A percentile compares a stretch with the other conserved stretches of the same genome.
These are phyloP conservation scores for Novumbra hubbsi DNA, from an alignment of 2,797 vertebrate species.

Conservation along the genomic window DNA sequence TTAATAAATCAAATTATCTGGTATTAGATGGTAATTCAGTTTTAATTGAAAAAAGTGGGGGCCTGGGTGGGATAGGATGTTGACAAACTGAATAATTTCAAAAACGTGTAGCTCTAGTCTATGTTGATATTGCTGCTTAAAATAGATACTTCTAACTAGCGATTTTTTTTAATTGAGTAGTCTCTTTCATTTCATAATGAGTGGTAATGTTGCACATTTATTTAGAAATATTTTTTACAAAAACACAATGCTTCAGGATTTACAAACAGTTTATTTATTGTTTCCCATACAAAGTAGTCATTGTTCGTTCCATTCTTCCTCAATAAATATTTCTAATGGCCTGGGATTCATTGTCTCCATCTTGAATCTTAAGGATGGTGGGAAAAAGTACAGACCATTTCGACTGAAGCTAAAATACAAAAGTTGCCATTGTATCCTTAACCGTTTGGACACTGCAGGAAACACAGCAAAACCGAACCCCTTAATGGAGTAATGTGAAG, in stretches of 20 bases:
- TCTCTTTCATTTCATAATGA: neutral
- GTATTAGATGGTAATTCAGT: neutral
- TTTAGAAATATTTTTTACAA: neutral
- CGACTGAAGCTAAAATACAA: slow-evolving; percentile 24
- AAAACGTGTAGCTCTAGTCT: neutral
- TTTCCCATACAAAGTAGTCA: neutral
- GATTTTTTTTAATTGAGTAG: neutral
- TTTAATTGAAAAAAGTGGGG: neutral
- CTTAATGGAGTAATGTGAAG: neutral
- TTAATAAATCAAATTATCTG: neutral
- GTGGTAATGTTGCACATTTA: neutral
- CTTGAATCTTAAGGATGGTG: neutral
- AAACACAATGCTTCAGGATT: neutral
- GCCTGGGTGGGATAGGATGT: too few species aligned
- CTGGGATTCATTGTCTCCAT: neutral
- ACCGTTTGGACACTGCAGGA: slow-evolving; percentile 37
- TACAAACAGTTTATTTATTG: neutral
- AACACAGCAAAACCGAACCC: slow-evolving; percentile 26
- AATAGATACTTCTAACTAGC: too few species aligned
- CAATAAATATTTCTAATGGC: too few species aligned
- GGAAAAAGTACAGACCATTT: slow-evolving; percentile 44
- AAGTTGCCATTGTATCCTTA: slow-evolving; percentile 18
- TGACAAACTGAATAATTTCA: neutral
- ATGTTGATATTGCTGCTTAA: neutral
- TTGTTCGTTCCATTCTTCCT: too few species aligned